Conservation (phyloP, 2,888 invertebrate species). For the Nymphalis urticae region DNA sequence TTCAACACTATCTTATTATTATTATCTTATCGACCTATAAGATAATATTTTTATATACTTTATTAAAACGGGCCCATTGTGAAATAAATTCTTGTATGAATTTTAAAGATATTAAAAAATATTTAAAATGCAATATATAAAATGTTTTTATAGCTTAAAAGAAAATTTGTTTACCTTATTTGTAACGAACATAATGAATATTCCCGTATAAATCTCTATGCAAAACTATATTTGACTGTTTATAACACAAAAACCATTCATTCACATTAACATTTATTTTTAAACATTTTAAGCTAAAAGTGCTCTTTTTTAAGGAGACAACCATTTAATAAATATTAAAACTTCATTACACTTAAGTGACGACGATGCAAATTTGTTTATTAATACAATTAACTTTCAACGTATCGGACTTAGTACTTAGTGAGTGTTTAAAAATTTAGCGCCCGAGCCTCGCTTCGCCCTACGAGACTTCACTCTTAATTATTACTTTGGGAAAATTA, state of each 20-base stretch:
- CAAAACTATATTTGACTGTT: too few species aligned
- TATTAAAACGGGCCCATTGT: too few species aligned
- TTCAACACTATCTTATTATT: too few species aligned
- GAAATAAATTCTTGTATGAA: too few species aligned
- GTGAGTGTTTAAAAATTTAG: conserved; percentile 79
- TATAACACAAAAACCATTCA: neutral
- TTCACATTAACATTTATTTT: neutral
- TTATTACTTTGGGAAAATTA: conserved; percentile 83
- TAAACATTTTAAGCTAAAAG: neutral
- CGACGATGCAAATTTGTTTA: conserved; percentile 51
- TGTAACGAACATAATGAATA: too few species aligned
- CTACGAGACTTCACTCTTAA: conserved; percentile 79
- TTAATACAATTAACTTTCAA: conserved; percentile 75
- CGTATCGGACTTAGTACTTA: conserved; percentile 79
- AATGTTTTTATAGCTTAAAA: too few species aligned
- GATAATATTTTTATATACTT: too few species aligned
- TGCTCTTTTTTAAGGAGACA: neutral
- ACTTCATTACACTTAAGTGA: conserved; percentile 17
- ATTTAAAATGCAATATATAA: too few species aligned
- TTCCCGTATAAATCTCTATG: too few species aligned
- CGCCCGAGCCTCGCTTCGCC: conserved; percentile 64
- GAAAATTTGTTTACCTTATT: too few species aligned
- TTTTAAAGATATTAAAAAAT: too few species aligned
- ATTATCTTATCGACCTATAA: too few species aligned
- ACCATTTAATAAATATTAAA: conserved; percentile 25